Base-by-base conservation (phyloP, 2,797 vertebrate genomes). In the Chloroceryle inda region DNA sequence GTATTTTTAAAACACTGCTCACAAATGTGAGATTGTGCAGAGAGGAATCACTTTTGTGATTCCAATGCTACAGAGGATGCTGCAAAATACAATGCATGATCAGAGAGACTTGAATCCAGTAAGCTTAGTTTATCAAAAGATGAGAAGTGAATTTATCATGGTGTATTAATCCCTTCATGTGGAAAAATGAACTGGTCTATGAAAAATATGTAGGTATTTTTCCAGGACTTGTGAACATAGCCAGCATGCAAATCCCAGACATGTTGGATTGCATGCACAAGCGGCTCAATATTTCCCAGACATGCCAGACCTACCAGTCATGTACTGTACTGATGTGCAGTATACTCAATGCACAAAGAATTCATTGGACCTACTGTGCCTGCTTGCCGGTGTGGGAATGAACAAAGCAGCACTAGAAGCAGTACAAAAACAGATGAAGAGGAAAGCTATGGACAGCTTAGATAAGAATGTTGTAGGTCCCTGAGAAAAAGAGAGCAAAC, bases 261-360 rank as follows among this genome's bases (percentile, higher is more conserved):
- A 93, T 93, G 91, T 96, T 94, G 89, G 94, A 89, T 80, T 95
- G 89, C 82, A 67, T 89, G 94, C 88, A 83, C 90, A 95, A 85
- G 90, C 93, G 5, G 83, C 93, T 96, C 88, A 96, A 3, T 92
- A 86, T 92, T 96, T 97, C 96, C 95, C 95, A 97, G 92, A 93
- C 93, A 79, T 95, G 92, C 92, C 92, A 96, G 88, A 93, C 85
- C 66, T 93, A 86, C 77, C 85, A 85, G 1, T 92, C 94, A 88
- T 96, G 80, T 88, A 88, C 89, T 92, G 85, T 78, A 88, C 73
- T 88, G 92, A 93, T 97, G 96, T 93, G 73, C 85, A 71, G 94
- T 94, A 86, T 96, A 96, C 94, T 96, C 92, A 93, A 95, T 91
- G 73, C 96, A 96, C 95, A 96, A 96, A 95, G 96, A 96, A 97